Evolutionary conservation across 2,888 invertebrate species (phyloP), one percentile per base, ranked within the genome.

Genomic region (Coelinius sp.): DNA sequence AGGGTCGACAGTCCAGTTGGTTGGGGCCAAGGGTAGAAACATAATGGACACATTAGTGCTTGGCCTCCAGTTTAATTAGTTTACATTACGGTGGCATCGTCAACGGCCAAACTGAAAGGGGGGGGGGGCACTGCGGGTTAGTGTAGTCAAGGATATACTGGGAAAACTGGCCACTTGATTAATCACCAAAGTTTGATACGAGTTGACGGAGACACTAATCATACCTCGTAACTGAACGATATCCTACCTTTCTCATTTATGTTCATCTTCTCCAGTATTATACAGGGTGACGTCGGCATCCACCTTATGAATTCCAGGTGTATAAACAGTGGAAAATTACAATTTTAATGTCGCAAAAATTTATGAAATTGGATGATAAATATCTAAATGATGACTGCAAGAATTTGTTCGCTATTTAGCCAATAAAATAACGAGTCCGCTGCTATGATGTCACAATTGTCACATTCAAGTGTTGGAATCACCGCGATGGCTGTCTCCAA

Each of bases 11-110:
- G 66, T 68, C 59, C 59, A 63, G 71, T 25, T 71, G n/a, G 73
- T 22, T 44, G 17, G 20, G 71, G 73, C 74, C 52, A 70, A 75
- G 78, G 78, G 76, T 77, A 75, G 77, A 76, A n/a, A 74, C 77
- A 84, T 86, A 86, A 86, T 86, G 86, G 86, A 85, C 82, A 83
- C 86, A 86, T 86, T 86, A 86, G 84, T 84, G 82, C 83, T 78
- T 79, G 82, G 82, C 82, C 85, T 84, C 84, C 80, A 80, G 83
- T 86, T 86, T 86, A 86, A 86, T 86, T 86, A 86, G 86, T 86
- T 86, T 85, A 85, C 86, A 86, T 86, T 86, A 86, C 82, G 81
- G 81, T 71, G 69, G 73, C 68, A 67, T 73, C 71, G 71, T 73
- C 56, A 72, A 49, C 59, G 59, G 31, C 14, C 10, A 31, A 76